phyloP scores from a whole-genome alignment of 2,888 invertebrate species.

The Oligia latruncula region DNA sequence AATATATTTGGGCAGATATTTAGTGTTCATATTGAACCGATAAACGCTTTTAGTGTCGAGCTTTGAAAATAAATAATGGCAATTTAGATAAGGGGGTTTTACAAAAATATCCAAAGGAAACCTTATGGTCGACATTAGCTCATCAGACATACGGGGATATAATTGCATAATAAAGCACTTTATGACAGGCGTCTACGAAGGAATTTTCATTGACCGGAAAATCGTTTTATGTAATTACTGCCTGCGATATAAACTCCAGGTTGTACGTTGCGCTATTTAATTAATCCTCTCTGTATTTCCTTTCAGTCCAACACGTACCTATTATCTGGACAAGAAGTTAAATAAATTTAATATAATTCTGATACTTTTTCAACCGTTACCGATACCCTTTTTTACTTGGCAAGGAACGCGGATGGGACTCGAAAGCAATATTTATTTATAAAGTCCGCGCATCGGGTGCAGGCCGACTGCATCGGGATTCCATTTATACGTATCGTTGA shows the following conservation, averaged over 20 bases:
- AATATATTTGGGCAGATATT: constrained; percentile 52
- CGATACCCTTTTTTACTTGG: constrained; percentile 58
- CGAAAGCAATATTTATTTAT: constrained; percentile 66
- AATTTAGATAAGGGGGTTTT: constrained; percentile 40
- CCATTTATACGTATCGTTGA: constrained; percentile 62
- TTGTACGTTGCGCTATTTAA: constrained; percentile 14
- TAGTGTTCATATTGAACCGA: constrained; percentile 47
- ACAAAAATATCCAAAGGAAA: constrained; percentile 9
- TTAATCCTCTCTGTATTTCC: constrained; percentile 29
- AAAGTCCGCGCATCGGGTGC: constrained; percentile 60
- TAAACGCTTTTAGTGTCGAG: constrained; percentile 48
- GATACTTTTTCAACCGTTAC: constrained; percentile 57
- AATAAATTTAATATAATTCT: constrained; percentile 54
- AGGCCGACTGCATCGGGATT: constrained; percentile 49
- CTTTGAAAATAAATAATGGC: constrained; percentile 48
- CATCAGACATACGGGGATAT: constrained; percentile 5
- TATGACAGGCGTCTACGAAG: constrained; percentile 8
- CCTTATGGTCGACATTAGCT: constrained; percentile 4
- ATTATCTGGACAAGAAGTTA: constrained; percentile 38
- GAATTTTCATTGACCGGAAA: constrained; percentile 43
- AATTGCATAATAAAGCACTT: constrained; percentile 19
- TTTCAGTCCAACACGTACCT: constrained; percentile 28
- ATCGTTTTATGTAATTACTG: constrained; percentile 28
- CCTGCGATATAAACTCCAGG: background rate
- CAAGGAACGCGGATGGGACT: constrained; percentile 67